These are phyloP conservation scores for Scaptomyza polygonia DNA, from an alignment of 2,888 invertebrate genomes.

Conservation along the genomic window DNA sequence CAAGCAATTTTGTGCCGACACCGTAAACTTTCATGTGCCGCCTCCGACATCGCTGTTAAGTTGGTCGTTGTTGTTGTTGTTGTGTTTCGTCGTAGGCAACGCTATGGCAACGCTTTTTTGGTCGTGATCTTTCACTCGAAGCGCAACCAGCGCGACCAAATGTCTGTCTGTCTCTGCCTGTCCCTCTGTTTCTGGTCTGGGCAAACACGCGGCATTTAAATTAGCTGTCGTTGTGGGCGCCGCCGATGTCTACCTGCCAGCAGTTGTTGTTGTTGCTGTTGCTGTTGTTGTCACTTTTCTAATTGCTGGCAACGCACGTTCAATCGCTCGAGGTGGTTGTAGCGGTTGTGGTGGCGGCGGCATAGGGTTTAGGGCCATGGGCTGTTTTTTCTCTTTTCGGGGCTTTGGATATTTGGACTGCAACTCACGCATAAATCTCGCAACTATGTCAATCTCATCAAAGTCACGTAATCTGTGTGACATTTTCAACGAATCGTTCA, in stretches of 20 bases:
- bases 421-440: conserved; percentile 77
- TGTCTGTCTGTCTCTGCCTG: conserved; percentile 33
- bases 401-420: conserved; percentile 37
- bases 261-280: conserved; percentile 28
- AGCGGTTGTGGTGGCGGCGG: conserved; percentile 25
- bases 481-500: conserved; percentile 79
- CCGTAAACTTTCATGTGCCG: conserved; percentile 76
- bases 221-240: conserved; percentile 73
- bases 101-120: conserved; percentile 73
- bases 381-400: conserved; percentile 2
- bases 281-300: conserved; percentile 53
- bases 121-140: conserved; percentile 78
- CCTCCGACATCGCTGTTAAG: conserved; percentile 58
- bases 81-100: conserved; percentile 35
- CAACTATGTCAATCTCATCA: conserved; percentile 80
- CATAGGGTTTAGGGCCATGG: conserved; percentile 12
- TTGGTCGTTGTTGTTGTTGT: conserved; percentile 28
- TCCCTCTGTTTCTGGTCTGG: too few species aligned
- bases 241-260: conserved; percentile 52
- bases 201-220: conserved; percentile 71
- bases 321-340: conserved; percentile 27
- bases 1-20: conserved; percentile 70
- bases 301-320: conserved; percentile 75
- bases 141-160: conserved; percentile 41
- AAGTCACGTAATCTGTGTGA: conserved; percentile 80